Conservation (phyloP, 2,888 invertebrate genomes). For the Ariolimax columbianus region DNA sequence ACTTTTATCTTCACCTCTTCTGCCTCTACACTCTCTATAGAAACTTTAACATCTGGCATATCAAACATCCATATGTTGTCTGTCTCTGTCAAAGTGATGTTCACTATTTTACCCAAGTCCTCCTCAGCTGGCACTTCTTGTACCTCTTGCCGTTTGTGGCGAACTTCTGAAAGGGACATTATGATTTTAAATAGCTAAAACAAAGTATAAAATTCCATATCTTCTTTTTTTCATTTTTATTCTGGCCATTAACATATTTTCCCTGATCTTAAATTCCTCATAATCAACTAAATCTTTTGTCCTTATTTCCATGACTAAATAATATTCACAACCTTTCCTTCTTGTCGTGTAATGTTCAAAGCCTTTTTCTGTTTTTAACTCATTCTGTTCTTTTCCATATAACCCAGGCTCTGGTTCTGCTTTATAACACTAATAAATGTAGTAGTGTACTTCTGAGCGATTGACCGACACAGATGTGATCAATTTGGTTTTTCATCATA, state of each 20-base stretch:
- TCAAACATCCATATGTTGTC: slow-evolving; percentile 78
- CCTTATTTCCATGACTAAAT: not conserved
- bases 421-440: no score
- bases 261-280: not conserved
- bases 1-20: slow-evolving; percentile 63
- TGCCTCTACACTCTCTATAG: slow-evolving; percentile 74
- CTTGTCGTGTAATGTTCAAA: no score
- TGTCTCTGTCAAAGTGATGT: slow-evolving; percentile 75
- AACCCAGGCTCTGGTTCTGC: no score
- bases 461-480: no score
- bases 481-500: no score
- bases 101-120: slow-evolving; percentile 74
- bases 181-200: not conserved
- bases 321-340: no score
- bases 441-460: no score
- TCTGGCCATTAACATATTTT: no score
- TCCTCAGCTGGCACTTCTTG: slow-evolving; percentile 71
- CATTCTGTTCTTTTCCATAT: no score
- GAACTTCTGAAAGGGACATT: slow-evolving; percentile 60
- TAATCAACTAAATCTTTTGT: not conserved
- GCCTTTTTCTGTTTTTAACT: no score
- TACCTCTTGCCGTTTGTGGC: slow-evolving; percentile 72
- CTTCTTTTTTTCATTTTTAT: not conserved
- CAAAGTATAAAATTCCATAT: not conserved
- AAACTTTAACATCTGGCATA: slow-evolving; percentile 73